These are phyloP conservation scores for Trilocha varians DNA, from an alignment of 2,888 invertebrate genomes.

Conservation along the genomic window DNA sequence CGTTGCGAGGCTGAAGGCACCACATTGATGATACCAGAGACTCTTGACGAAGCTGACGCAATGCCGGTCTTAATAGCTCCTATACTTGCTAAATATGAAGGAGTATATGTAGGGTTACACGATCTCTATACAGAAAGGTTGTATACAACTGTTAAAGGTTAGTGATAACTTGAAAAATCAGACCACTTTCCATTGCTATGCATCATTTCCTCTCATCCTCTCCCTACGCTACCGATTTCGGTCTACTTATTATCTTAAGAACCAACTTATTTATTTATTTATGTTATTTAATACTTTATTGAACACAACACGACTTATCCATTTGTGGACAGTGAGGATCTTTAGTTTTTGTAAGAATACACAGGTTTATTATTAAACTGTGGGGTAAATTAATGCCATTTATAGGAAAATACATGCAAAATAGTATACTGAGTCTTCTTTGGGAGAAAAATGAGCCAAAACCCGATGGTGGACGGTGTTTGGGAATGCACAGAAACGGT, in stretches of 20 bases:
- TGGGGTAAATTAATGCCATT: no score
- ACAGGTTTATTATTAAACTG: no score
- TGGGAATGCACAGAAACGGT: conserved; percentile 34
- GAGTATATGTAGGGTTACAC: conserved; percentile 36
- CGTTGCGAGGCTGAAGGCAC: conserved; percentile 36
- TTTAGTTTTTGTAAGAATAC: no score
- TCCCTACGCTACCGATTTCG: no score
- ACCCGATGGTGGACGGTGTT: conserved; percentile 29
- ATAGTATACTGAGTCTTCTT: conserved; percentile 31
- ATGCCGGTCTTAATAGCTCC: conserved; percentile 26
- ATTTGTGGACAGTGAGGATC: no score
- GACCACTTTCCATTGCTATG: no score
- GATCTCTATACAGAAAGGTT: conserved; percentile 35
- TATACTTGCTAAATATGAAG: conserved; percentile 24
- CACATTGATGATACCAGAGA: conserved; percentile 28
- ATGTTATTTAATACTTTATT: no score
- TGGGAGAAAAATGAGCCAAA: conserved; percentile 32
- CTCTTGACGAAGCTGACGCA: conserved; percentile 35
- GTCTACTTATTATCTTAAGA: no score
- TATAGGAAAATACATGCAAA: conserved; percentile 24
- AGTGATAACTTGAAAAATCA: no score
- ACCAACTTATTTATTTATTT: no score
- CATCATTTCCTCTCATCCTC: no score
- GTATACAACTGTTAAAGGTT: conserved; percentile 34
- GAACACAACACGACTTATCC: no score